These are phyloP conservation scores for Drosophila bocqueti DNA, from an alignment of 1,140 invertebrate genomes.

Conservation along the genomic window DNA sequence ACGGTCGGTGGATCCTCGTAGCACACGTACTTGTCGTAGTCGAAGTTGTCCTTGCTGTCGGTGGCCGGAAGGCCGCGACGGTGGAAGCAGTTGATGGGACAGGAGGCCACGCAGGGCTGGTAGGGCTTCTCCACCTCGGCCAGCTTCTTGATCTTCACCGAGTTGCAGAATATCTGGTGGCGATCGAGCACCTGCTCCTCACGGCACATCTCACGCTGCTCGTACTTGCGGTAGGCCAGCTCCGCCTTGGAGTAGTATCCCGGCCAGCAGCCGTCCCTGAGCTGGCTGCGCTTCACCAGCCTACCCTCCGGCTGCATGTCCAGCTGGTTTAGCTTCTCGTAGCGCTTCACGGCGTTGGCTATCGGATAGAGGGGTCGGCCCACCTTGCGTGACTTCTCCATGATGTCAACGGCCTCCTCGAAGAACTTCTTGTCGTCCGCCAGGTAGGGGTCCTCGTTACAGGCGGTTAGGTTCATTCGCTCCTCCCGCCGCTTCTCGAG, in stretches of 20 bases:
- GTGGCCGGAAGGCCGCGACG: slow-evolving; percentile 27
- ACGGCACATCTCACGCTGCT: slow-evolving; percentile 57
- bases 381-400: slow-evolving; percentile 44
- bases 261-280: slow-evolving; percentile 63
- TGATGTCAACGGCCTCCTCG: slow-evolving; percentile 32
- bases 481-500: slow-evolving; percentile 39
- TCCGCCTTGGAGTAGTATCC: slow-evolving; percentile 59
- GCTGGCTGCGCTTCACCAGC: slow-evolving; percentile 31
- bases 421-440: slow-evolving; percentile 61
- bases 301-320: slow-evolving; percentile 45
- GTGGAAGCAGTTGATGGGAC: slow-evolving; percentile 53
- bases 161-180: slow-evolving; percentile 50
- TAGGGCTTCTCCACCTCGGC: slow-evolving; percentile 49
- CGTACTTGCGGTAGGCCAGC: slow-evolving; percentile 63
- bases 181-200: slow-evolving; percentile 28
- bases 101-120: slow-evolving; percentile 16
- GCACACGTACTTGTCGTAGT: slow-evolving; percentile 24
- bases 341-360: slow-evolving; percentile 41
- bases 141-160: slow-evolving; percentile 63
- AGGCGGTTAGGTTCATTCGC: slow-evolving; percentile 46
- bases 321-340: slow-evolving; percentile 48
- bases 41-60: slow-evolving; percentile 17
- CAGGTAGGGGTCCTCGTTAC: slow-evolving; percentile 57
- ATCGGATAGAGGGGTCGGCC: slow-evolving; percentile 61
- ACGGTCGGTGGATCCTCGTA: slow-evolving; percentile 23